These are phyloP conservation scores for Lissonota sp. DNA, from an alignment of 2,888 invertebrate species.

Conservation along the genomic window DNA sequence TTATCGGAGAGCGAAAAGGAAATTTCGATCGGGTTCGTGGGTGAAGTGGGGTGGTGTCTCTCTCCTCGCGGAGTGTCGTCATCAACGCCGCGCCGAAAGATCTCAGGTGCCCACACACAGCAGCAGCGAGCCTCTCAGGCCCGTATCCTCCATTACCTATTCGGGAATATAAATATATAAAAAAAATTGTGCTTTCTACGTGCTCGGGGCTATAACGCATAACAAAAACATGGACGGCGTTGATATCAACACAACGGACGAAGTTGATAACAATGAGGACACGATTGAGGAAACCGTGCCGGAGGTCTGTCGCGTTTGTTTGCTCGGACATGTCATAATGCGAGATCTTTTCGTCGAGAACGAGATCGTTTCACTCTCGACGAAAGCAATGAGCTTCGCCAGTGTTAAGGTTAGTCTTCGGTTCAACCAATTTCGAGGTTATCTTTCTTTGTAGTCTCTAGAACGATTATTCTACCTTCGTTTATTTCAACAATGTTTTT, in stretches of 20 bases:
- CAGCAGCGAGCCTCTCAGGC: not conserved
- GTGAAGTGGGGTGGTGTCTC: not conserved
- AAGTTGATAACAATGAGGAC: slow-evolving; percentile 72
- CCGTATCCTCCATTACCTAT: slow-evolving; percentile 17
- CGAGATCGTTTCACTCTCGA: slow-evolving; percentile 75
- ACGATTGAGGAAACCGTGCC: slow-evolving; percentile 72
- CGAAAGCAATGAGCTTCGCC: slow-evolving; percentile 81
- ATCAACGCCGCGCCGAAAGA: not conserved
- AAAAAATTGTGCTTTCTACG: not conserved
- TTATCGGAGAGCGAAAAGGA: not conserved
- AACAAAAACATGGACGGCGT: slow-evolving; percentile 83
- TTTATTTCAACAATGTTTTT: not conserved
- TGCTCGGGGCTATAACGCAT: not conserved
- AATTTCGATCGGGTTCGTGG: not conserved
- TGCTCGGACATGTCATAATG: slow-evolving; percentile 77
- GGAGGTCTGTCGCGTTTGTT: slow-evolving; percentile 80
- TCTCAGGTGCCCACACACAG: not conserved
- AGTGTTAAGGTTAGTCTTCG: slow-evolving; percentile 81
- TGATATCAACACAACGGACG: slow-evolving; percentile 77
- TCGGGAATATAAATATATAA: not conserved
- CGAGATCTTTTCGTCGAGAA: slow-evolving; percentile 77
- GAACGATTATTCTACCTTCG: slow-evolving; percentile 8
- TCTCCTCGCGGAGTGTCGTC: not conserved
- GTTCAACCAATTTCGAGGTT: slow-evolving; percentile 53
- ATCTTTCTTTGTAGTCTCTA: slow-evolving; percentile 13